phyloP scores from a whole-genome alignment of 37 sponge, comb jelly and placozoan species.

The Cladorhizidae sp. region DNA sequence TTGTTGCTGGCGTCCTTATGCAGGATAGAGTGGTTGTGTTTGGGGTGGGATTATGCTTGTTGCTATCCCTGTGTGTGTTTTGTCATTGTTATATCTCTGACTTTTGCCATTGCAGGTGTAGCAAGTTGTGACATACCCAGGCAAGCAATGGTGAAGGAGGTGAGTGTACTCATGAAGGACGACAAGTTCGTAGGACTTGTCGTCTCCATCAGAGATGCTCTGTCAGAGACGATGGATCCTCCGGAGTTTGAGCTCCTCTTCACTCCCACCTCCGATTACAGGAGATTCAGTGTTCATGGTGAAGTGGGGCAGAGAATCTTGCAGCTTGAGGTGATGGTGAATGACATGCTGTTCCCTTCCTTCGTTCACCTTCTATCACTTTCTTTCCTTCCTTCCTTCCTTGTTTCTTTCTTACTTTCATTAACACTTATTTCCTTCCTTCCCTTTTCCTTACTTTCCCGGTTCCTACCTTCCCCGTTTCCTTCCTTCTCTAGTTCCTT shows the following conservation, averaged over 20 bases:
- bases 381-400: neutral
- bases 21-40: no score
- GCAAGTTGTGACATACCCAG: slow-evolving; percentile 14
- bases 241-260: slow-evolving; percentile 53
- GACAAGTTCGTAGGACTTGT: slow-evolving; percentile 72
- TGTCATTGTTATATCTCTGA: no score
- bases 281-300: neutral
- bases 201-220: slow-evolving; percentile 60
- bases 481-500: no score
- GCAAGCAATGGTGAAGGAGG: slow-evolving; percentile 54
- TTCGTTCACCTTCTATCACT: neutral
- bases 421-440: neutral
- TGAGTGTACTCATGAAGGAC: slow-evolving; percentile 28
- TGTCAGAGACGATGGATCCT: neutral
- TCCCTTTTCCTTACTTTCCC: no score
- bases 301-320: slow-evolving; percentile 36
- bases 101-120: neutral
- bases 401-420: neutral
- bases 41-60: no score
- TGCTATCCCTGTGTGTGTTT: no score
- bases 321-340: slow-evolving; percentile 37
- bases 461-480: no score
- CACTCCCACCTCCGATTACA: slow-evolving; percentile 15
- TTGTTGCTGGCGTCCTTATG: no score
- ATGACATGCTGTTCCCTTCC: neutral